Evolutionary conservation across 2,888 invertebrate genomes (phyloP), one percentile per base, ranked within the genome.

Genomic region (Andricus curvator): DNA sequence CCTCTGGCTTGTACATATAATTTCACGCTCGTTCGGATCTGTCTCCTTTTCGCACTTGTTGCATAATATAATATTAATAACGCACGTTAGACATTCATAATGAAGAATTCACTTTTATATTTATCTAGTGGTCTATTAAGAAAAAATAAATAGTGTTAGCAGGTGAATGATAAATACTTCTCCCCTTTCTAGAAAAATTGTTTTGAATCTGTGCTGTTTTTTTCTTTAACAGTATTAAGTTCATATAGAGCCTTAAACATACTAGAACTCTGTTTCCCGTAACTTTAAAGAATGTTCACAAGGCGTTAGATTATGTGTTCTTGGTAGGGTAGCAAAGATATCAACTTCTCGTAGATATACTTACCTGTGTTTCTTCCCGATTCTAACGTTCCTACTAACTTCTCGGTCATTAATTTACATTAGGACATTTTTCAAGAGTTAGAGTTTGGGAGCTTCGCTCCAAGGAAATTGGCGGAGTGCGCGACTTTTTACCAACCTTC

Each of bases 381-480:
- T 84, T 84, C 84, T 84, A 88, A 86, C 86, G 85, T 85, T 83
- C 86, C 79, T 78, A 81, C 84, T 85, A 86, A 89, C 90, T 90
- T 90, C 86, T 85, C 85, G 84, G 82, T 87, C 90, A 89, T 91
- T 90, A 90, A 91, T 90, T 90, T 90, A 87, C 89, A 90, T 89
- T 89, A 90, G 87, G 87, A 88, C 87, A 88, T 89, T 89, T 91
- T 89, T 90, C 89, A 89, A 88, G 87, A 87, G 85, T 76, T 67
- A 37, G 9, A 66, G 66, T 37, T 66, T 11, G 37, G 13, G 6
- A 25, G 13, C 62, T 62, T 2, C 62, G 15, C 15, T 25, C 25
- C 25, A 15, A 62, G 25, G 62, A 62, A 62, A 62, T 25, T 62
- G 62, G 25, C 25, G 22, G 4, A 25, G 22, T 25, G 25, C 15